Percentiles rank a stretch among this genome's conserved stretches.
phyloP scores from a whole-genome alignment of 64 coral and sea anemone species.

The Astreopora myriophthalma region DNA sequence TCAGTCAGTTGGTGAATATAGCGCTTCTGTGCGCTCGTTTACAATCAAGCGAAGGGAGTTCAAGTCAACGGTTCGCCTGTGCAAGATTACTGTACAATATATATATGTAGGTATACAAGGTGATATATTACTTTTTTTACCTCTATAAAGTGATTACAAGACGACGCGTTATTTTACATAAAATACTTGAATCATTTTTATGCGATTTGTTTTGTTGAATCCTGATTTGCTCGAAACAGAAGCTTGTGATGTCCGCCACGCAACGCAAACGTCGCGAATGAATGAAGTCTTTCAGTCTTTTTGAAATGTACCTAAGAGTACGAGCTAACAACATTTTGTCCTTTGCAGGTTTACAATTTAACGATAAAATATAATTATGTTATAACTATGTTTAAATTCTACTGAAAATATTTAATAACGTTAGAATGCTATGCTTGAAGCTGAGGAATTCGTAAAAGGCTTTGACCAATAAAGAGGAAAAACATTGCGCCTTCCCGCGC shows the following conservation, averaged over 20 bases:
- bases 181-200: constrained; percentile 59
- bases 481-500: too few species aligned
- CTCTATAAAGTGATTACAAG: constrained; percentile 50
- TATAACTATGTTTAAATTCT: not conserved
- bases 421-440: not conserved
- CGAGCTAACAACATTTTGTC: not conserved
- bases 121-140: not conserved
- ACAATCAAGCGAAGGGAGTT: constrained; percentile 27
- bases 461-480: not conserved
- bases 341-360: not conserved
- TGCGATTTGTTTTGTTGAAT: not conserved
- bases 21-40: constrained; percentile 18
- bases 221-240: not conserved
- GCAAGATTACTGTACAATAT: constrained; percentile 58
- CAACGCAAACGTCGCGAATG: constrained; percentile 7
- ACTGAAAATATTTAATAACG: constrained; percentile 33
- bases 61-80: constrained; percentile 60
- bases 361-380: not conserved
- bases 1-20: constrained; percentile 49
- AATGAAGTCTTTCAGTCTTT: not conserved
- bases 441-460: not conserved
- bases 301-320: not conserved
- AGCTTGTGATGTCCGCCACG: not conserved
- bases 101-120: constrained; percentile 18
- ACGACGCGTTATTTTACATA: constrained; percentile 60